Evolutionary conservation across 2,888 invertebrate genomes (phyloP).

Genomic region (Chelonus formosanus): DNA sequence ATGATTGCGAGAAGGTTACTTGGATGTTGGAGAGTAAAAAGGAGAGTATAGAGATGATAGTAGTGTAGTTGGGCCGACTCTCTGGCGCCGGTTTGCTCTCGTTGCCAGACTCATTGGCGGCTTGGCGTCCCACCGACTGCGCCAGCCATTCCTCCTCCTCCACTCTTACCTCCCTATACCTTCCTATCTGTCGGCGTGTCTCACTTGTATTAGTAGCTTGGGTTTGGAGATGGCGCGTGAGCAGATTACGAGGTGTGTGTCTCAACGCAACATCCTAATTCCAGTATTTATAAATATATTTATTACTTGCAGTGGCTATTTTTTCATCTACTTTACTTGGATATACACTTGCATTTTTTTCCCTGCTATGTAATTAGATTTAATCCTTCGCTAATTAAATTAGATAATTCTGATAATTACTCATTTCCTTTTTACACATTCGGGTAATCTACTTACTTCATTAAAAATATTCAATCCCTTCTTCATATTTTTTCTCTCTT

Average conservation of each 20-base stretch:
- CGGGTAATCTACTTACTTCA: no score
- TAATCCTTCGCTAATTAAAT: no score
- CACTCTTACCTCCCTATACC: slow-evolving; percentile 1
- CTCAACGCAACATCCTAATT: slow-evolving; percentile 12
- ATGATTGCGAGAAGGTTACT: no score
- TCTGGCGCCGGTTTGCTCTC: slow-evolving; percentile 51
- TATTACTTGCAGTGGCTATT: neutral
- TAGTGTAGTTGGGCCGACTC: slow-evolving; percentile 41
- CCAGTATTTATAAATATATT: slow-evolving; percentile 2
- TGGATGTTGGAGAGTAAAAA: slow-evolving; percentile 34
- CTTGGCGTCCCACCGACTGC: slow-evolving; percentile 59
- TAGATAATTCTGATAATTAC: no score
- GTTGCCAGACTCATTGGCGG: slow-evolving; percentile 62
- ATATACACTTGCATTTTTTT: no score
- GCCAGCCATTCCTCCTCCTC: slow-evolving; percentile 39
- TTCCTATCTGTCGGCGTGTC: slow-evolving; percentile 15
- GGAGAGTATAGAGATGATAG: slow-evolving; percentile 22
- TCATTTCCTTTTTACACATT: no score
- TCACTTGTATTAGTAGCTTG: slow-evolving; percentile 5
- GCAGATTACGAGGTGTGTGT: slow-evolving; percentile 5
- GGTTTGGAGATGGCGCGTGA: slow-evolving; percentile 3
- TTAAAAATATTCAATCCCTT: no score
- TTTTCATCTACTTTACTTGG: no score
- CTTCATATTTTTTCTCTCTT: no score
- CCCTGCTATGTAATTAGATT: no score